These are phyloP conservation scores for Anolis carolinensis DNA, from an alignment of 2,113 vertebrate genomes.

Conservation along the genomic window DNA sequence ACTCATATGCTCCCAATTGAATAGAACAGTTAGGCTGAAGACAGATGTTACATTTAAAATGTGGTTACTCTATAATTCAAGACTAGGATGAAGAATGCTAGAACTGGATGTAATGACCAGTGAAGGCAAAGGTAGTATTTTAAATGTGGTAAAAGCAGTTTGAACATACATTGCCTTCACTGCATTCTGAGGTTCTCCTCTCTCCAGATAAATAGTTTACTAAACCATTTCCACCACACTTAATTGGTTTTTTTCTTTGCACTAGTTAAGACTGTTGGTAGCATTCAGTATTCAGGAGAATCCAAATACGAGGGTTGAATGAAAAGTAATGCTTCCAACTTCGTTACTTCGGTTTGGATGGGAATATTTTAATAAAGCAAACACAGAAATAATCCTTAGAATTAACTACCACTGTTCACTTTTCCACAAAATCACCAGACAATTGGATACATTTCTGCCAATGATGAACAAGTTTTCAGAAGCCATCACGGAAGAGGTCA, in stretches of 20 bases:
- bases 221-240: background rate
- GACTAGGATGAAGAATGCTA: background rate
- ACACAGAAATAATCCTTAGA: too few species aligned
- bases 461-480: too few species aligned
- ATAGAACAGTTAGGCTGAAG: background rate
- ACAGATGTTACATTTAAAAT: background rate
- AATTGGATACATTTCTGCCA: too few species aligned
- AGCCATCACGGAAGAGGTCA: too few species aligned
- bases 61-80: background rate
- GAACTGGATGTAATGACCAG: background rate
- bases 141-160: background rate
- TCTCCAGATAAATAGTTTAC: background rate
- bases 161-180: background rate
- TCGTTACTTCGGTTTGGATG: too few species aligned
- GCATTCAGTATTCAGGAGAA: background rate
- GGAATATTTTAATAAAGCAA: too few species aligned
- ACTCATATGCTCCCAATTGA: slow-evolving; percentile 1
- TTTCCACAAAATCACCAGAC: too few species aligned
- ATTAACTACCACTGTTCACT: too few species aligned
- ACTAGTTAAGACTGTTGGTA: background rate
- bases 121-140: background rate
- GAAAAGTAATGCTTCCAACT: too few species aligned
- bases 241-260: background rate
- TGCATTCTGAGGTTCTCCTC: background rate
- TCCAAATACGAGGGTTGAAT: background rate